Evolutionary conservation across 2,113 vertebrate genomes (phyloP).

Genomic region (Geococcyx californianus): DNA sequence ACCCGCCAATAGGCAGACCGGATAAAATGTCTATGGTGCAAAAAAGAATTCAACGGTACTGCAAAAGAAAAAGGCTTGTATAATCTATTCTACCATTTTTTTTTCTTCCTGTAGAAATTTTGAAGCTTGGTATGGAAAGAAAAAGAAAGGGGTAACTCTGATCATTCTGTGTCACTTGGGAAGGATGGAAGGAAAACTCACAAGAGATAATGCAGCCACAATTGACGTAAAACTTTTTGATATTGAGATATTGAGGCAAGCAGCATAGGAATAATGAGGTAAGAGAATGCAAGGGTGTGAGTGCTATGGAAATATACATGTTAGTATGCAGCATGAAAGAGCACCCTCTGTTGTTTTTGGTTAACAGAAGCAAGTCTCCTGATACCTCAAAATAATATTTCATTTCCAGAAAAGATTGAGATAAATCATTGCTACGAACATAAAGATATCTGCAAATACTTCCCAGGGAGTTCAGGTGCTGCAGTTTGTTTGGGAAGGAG

Average conservation of each 20-base stretch:
- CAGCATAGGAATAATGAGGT: not conserved
- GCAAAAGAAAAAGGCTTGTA: not conserved
- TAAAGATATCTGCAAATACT: not conserved
- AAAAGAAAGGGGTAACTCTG: not conserved
- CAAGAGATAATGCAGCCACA: not conserved
- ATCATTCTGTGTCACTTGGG: not conserved
- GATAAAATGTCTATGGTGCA: not conserved
- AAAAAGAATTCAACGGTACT: not conserved
- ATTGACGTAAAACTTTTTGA: not conserved
- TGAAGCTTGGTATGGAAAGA: rapidly evolving
- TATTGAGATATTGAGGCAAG: constrained; percentile 4
- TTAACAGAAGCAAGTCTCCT: constrained; percentile 17
- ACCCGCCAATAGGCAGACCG: not conserved
- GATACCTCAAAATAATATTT: constrained; percentile 6
- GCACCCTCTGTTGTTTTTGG: constrained; percentile 59
- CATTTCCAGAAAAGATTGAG: not conserved
- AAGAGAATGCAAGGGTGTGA: not conserved
- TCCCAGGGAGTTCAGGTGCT: not conserved
- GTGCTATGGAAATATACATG: not conserved
- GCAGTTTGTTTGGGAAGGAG: not conserved
- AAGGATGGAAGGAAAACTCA: not conserved
- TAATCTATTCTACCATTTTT: not conserved
- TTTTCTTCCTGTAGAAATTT: not conserved
- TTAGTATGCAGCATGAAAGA: constrained; percentile 37
- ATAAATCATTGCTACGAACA: not conserved